Evolutionary conservation across 2,113 vertebrate species (phyloP).

Genomic region (Eurypyga helias): DNA sequence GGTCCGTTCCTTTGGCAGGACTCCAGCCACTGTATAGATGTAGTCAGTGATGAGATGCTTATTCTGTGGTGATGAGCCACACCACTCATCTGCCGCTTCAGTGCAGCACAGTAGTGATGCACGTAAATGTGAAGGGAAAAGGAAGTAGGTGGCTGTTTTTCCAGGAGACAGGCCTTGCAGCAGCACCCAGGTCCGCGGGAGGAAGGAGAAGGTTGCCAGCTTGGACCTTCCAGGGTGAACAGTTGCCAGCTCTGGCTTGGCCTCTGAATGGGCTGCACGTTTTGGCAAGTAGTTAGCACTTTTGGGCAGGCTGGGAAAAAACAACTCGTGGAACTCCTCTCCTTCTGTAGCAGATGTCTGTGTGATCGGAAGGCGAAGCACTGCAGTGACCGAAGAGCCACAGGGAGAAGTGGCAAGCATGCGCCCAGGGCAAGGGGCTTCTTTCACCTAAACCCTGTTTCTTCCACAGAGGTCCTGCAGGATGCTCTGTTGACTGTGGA

Average conservation of each 20-base stretch:
- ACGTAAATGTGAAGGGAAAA: neutral
- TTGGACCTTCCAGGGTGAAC: neutral
- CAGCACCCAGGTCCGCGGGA: neutral
- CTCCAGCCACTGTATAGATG: neutral
- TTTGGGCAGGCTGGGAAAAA: slow-evolving; percentile 12
- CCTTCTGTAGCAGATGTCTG: neutral
- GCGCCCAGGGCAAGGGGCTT: neutral
- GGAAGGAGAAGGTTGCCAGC: neutral
- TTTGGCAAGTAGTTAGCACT: slow-evolving; percentile 10
- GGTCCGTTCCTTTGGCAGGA: neutral
- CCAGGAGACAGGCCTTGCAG: neutral
- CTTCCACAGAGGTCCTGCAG: neutral
- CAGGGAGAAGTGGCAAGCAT: neutral
- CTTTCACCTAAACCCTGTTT: fast-evolving
- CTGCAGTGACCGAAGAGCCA: neutral
- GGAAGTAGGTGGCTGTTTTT: neutral
- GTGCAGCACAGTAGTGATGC: neutral
- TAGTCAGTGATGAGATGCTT: neutral
- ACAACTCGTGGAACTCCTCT: slow-evolving; percentile 1
- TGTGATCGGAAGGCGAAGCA: neutral
- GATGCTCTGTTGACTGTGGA: neutral
- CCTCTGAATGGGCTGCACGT: neutral
- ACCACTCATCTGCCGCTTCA: neutral
- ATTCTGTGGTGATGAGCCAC: neutral
- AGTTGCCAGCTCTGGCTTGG: slow-evolving; percentile 25